Evolutionary conservation across 1,140 invertebrate genomes (phyloP).

Genomic region (Bombus superbus): DNA sequence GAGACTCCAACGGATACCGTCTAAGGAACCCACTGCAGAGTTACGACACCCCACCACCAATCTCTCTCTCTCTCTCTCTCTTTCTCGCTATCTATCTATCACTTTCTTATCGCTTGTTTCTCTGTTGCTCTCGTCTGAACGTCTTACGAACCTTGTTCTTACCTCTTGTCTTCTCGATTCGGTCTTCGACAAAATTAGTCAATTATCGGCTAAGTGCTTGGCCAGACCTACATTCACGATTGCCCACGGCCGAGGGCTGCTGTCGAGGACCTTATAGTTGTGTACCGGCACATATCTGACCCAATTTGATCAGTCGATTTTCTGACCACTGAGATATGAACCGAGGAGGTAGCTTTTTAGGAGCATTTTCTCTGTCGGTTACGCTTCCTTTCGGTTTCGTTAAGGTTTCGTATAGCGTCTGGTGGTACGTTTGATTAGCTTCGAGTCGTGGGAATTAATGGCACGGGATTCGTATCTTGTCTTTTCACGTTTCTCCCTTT

Average conservation of each 20-base stretch:
- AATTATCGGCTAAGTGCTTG: slow-evolving; percentile 82
- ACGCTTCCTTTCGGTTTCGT: not conserved
- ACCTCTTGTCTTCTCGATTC: slow-evolving; percentile 50
- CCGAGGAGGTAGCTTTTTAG: too few species aligned
- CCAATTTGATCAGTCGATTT: slow-evolving; percentile 40
- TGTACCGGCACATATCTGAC: slow-evolving; percentile 47
- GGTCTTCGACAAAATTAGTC: slow-evolving; percentile 79
- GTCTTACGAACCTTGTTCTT: slow-evolving; percentile 17
- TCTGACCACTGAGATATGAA: not conserved
- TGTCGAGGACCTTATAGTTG: slow-evolving; percentile 37
- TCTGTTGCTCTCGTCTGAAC: not conserved
- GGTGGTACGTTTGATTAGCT: not conserved
- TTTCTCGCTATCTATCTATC: slow-evolving; percentile 3
- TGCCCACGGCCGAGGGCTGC: slow-evolving; percentile 53
- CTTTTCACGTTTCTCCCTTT: not conserved
- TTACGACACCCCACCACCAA: slow-evolving; percentile 31
- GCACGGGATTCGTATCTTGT: not conserved
- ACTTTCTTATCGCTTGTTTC: not conserved
- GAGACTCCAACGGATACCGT: slow-evolving; percentile 55
- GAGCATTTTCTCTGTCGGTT: not conserved
- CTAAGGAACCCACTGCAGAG: slow-evolving; percentile 51
- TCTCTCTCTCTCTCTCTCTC: slow-evolving; percentile 22
- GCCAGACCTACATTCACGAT: slow-evolving; percentile 77
- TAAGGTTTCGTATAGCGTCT: not conserved
- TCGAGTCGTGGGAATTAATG: not conserved